phyloP scores from a whole-genome alignment of 2,113 vertebrate genomes.

The Forbesichthys agassizii region DNA sequence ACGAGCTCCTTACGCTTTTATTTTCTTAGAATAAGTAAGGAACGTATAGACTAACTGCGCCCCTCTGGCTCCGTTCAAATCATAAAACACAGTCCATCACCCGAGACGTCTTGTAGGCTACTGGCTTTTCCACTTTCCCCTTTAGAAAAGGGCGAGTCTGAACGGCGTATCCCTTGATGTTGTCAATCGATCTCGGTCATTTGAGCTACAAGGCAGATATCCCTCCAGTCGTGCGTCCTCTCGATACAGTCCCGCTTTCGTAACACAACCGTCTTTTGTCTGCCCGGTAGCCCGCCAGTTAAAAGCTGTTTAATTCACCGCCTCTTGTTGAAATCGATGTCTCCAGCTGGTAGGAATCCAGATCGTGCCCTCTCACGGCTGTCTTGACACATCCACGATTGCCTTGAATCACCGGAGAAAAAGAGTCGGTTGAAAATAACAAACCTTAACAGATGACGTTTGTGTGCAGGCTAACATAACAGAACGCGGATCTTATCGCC shows the following conservation, averaged over 20 bases:
- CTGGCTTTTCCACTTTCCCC: conserved; percentile 8
- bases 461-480: not conserved
- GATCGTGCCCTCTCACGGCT: not conserved
- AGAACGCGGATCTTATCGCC: not conserved
- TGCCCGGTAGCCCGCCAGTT: not conserved
- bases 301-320: conserved; percentile 7
- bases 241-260: conserved; percentile 28
- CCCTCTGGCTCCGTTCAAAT: conserved; percentile 23
- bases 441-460: not conserved
- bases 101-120: not conserved
- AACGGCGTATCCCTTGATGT: not conserved
- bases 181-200: not conserved
- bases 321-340: conserved; percentile 11
- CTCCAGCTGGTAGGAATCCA: not conserved
- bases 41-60: conserved; percentile 35
- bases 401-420: not conserved
- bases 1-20: conserved; percentile 20
- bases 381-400: not conserved
- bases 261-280: conserved; percentile 24
- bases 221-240: conserved; percentile 40
- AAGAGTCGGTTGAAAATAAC: not conserved
- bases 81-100: conserved; percentile 9
- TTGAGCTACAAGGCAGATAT: conserved; percentile 21
- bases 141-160: not conserved
- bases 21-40: conserved; percentile 49